Base-by-base conservation (phyloP, 2,113 vertebrate species). In the Catharus bicknelli region DNA sequence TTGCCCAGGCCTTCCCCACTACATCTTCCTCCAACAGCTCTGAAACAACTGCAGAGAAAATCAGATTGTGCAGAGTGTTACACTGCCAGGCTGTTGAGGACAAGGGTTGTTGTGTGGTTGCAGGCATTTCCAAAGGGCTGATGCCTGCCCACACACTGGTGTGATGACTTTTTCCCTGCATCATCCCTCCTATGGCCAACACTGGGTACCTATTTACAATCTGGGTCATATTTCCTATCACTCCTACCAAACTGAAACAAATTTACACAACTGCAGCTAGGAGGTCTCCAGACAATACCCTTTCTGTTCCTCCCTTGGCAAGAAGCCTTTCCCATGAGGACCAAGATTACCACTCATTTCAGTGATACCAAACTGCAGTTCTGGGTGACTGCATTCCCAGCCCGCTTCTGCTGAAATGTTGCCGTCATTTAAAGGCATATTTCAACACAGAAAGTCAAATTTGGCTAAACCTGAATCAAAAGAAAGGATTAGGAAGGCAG, bases 401-500 rank as follows among this genome's bases (percentile, higher is more conserved):
- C 23, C 47, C 0, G 0, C 42, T 62, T 47, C 70, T 73, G 57
- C 32, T 67, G 55, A 92, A 92, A 90, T 26, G 20, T 58, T 42
- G 59, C 53, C 3, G 7, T 50, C 64, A 83, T 87, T 87, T 85
- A 80, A 85, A 85, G 10, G 55, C 58, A 22, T 15, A 72, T 89
- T 77, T 91, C 38, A 87, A 40, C 42, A 68, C 30, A 75, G 83
- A 53, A 86, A 90, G 32, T 83, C 67, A 78, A 76, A 76, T 93
- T 84, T 72, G 32, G 42, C 47, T 93, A 88, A 89, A 70, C 26
- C 36, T 77, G 58, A 89, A 63, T 85, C 47, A 94, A 67, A 95
- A 89, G 32, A 94, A 87, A 87, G 57, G 34, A 87, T 96, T 94
- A 86, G 48, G 50, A 90, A 92, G 63, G 30, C 53, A 87, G 45